These are phyloP conservation scores for Spilosoma lubricipeda DNA, from an alignment of 2,888 invertebrate genomes.

Conservation along the genomic window DNA sequence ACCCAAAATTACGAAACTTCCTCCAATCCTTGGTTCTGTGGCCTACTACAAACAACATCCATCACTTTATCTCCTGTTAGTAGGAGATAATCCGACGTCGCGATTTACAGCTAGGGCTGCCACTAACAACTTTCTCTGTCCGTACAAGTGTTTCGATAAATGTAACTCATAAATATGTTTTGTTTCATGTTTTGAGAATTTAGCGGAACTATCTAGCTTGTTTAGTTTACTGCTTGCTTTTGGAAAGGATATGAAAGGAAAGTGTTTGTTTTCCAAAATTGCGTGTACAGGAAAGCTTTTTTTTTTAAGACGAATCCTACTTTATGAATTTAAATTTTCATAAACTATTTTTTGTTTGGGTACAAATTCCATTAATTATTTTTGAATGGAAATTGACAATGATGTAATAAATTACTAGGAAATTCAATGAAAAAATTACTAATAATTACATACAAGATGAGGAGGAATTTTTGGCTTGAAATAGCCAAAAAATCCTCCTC, in stretches of 20 bases:
- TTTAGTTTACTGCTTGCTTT: slow-evolving; percentile 5
- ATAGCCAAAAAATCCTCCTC: too few relatives aligned
- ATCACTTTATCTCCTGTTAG: slow-evolving; percentile 67
- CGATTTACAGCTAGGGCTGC: slow-evolving; percentile 56
- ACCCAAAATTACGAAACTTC: slow-evolving; percentile 6
- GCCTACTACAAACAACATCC: slow-evolving; percentile 45
- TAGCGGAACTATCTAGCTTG: not conserved
- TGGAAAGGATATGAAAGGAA: slow-evolving; percentile 11
- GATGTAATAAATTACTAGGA: too few relatives aligned
- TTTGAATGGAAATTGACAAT: too few relatives aligned
- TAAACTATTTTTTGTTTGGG: too few relatives aligned
- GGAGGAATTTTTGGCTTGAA: too few relatives aligned
- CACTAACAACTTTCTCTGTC: slow-evolving; percentile 47
- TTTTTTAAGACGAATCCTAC: too few relatives aligned
- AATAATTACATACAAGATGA: too few relatives aligned
- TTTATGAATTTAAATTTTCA: too few relatives aligned
- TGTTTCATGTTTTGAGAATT: slow-evolving; percentile 28
- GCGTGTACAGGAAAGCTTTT: too few relatives aligned
- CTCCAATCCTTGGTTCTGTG: slow-evolving; percentile 11
- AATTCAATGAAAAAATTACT: too few relatives aligned
- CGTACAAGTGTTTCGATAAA: slow-evolving; percentile 41
- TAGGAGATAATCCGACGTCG: slow-evolving; percentile 59
- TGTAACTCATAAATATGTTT: slow-evolving; percentile 50
- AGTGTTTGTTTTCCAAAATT: slow-evolving; percentile 13
- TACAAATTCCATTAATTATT: too few relatives aligned